Evolutionary conservation across 2,113 vertebrate species (phyloP).

Genomic region (Oncorhynchus mykiss): DNA sequence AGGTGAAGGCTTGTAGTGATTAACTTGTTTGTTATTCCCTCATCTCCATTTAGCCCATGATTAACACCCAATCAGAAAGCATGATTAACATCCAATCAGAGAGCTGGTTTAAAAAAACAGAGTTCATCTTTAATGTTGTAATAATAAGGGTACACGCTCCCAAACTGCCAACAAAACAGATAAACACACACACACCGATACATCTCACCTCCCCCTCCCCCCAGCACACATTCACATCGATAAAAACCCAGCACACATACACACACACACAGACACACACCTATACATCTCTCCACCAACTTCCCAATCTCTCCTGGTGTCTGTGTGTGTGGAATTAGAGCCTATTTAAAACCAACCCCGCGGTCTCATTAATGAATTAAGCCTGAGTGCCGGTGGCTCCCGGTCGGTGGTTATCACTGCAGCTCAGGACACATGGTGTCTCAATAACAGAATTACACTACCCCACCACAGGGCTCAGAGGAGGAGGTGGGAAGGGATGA

Average conservation of each 20-base stretch:
- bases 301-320: constrained; percentile 54
- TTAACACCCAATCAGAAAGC: constrained; percentile 60
- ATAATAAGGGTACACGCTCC: constrained; percentile 72
- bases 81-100: constrained; percentile 70
- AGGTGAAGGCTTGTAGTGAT: constrained; percentile 58
- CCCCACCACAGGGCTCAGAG: constrained; percentile 59
- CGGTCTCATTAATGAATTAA: constrained; percentile 79
- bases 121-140: constrained; percentile 69
- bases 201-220: constrained; percentile 12
- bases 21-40: constrained; percentile 39
- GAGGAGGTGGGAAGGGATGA: background rate
- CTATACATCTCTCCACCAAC: constrained; percentile 61
- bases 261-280: constrained; percentile 28
- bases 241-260: constrained; percentile 20
- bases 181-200: constrained; percentile 43
- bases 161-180: constrained; percentile 77
- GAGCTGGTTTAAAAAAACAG: constrained; percentile 68
- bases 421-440: constrained; percentile 70
- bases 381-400: constrained; percentile 67
- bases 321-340: constrained; percentile 66
- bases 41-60: constrained; percentile 68
- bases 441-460: constrained; percentile 53
- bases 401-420: constrained; percentile 71
- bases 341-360: constrained; percentile 61
- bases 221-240: too few relatives aligned